These are phyloP conservation scores for Cantharis rufa DNA, from an alignment of 2,888 invertebrate species.

Conservation along the genomic window DNA sequence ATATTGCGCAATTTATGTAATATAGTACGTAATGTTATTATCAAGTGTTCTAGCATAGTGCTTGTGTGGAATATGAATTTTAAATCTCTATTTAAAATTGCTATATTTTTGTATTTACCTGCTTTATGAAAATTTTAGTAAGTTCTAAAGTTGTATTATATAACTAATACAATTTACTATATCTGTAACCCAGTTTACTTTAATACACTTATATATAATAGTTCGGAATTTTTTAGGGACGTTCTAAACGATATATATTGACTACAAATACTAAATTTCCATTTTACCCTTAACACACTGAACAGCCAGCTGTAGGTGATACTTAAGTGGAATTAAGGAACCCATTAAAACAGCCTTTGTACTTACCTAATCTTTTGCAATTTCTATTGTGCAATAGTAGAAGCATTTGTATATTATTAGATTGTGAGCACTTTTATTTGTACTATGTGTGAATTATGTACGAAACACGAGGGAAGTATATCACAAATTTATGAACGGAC, in stretches of 20 bases:
- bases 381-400: not conserved
- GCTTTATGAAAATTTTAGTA: conserved; percentile 9
- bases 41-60: not conserved
- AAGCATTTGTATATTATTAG: not conserved
- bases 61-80: not conserved
- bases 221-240: not conserved
- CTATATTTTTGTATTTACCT: not conserved
- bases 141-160: not conserved
- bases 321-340: conserved; percentile 13
- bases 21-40: not conserved
- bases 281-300: conserved; percentile 7
- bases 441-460: not conserved
- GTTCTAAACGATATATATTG: not conserved
- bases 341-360: conserved; percentile 14
- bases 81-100: not conserved
- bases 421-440: not conserved
- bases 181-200: conserved; percentile 5
- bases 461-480: not conserved
- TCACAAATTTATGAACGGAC: not conserved
- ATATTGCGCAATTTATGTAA: too few relatives aligned
- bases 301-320: conserved; percentile 8
- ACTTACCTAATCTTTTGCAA: not conserved
- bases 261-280: conserved; percentile 1
- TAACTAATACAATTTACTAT: conserved; percentile 3
- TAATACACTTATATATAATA: not conserved